Evolutionary conservation across 2,888 invertebrate species (phyloP).

Genomic region (Chironomus tentans): DNA sequence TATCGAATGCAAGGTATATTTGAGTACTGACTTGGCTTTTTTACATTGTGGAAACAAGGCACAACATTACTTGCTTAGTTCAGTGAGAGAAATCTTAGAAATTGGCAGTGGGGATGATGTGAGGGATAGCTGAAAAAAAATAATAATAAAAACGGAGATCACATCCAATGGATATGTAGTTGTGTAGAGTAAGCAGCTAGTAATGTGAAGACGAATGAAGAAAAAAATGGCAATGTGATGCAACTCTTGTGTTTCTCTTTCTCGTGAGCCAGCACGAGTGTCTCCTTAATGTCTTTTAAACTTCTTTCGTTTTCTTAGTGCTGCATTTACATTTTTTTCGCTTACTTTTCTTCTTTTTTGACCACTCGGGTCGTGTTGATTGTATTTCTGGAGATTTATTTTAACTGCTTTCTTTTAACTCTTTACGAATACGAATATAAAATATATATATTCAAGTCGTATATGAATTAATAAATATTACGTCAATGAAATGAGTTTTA

Average conservation of each 20-base stretch:
- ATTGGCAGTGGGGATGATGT: not conserved
- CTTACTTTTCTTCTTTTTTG: no score
- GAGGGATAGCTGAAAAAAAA: not conserved
- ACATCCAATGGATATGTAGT: not conserved
- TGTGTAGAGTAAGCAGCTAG: not conserved
- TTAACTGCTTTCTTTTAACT: no score
- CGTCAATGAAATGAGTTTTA: no score
- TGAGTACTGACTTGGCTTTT: not conserved
- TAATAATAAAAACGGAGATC: no score
- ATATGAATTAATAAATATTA: no score
- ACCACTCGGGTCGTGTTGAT: no score
- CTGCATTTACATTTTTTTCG: no score
- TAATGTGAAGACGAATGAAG: not conserved
- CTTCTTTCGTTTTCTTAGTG: no score
- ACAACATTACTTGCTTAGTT: not conserved
- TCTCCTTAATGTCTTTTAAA: not conserved
- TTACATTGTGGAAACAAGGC: not conserved
- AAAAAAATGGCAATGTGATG: not conserved
- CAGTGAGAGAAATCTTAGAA: slow-evolving; percentile 2
- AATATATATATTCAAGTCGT: no score
- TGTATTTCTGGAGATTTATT: no score
- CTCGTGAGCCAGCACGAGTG: not conserved
- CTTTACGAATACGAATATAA: no score
- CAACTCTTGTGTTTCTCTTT: not conserved
- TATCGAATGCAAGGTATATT: slow-evolving; percentile 12